Evolutionary conservation across 2,113 vertebrate genomes (phyloP).

Genomic region (Hemichromis elongatus): DNA sequence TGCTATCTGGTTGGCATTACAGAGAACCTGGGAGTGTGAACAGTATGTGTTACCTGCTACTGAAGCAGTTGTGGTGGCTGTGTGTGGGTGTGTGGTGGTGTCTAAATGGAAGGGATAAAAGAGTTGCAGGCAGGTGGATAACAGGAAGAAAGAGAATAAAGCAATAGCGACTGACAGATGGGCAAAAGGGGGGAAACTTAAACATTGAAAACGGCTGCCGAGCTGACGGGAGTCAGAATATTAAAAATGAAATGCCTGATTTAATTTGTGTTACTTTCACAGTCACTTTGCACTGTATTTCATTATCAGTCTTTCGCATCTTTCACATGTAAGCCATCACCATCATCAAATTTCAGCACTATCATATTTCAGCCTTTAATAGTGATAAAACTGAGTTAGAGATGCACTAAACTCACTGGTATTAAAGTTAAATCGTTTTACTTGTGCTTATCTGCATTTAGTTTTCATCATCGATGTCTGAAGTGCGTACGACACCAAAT

Average conservation of each 20-base stretch:
- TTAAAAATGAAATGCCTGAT: constrained; percentile 56
- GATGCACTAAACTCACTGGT: neutral
- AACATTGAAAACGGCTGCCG: constrained; percentile 11
- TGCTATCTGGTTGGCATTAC: constrained; percentile 38
- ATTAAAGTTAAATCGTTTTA: neutral
- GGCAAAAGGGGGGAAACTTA: neutral
- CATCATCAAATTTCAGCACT: constrained; percentile 2
- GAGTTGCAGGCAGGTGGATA: neutral
- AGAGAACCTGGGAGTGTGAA: neutral
- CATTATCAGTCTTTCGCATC: constrained; percentile 50
- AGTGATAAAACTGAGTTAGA: neutral
- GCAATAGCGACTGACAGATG: constrained; percentile 37
- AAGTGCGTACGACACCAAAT: neutral
- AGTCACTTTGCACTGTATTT: constrained; percentile 58
- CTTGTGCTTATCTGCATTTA: neutral
- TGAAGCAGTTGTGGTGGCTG: neutral
- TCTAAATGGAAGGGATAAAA: neutral
- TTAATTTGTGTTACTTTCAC: constrained; percentile 59
- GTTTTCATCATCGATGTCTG: neutral
- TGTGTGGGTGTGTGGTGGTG: neutral
- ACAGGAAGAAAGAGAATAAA: constrained; percentile 7
- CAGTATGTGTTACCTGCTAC: neutral
- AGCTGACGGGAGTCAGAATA: constrained; percentile 29
- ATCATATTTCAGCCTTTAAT: neutral
- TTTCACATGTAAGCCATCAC: constrained; percentile 1